These are phyloP conservation scores for Luscinia megarhynchos DNA, from an alignment of 2,797 vertebrate genomes.

Conservation along the genomic window DNA sequence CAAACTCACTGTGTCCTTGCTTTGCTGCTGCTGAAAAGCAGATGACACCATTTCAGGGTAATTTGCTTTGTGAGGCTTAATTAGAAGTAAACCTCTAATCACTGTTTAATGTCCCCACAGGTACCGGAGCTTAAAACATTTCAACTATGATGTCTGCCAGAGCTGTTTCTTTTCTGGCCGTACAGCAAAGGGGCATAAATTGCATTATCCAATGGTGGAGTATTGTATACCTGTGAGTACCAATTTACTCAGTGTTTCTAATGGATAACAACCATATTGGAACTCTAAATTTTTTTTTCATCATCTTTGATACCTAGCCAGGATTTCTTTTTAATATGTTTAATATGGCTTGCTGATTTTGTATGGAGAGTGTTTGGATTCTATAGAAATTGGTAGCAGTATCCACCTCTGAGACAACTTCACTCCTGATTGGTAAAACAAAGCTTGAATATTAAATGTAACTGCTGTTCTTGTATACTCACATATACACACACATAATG, in stretches of 20 bases:
- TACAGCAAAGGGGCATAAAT: conserved; percentile 96
- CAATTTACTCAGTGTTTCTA: neutral
- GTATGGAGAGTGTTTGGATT: neutral
- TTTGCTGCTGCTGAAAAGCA: neutral
- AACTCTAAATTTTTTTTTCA: neutral
- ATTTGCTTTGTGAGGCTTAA: neutral
- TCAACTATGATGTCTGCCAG: conserved; percentile 98
- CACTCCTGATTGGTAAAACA: neutral
- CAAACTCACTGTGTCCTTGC: neutral
- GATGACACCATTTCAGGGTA: neutral
- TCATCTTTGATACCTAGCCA: neutral
- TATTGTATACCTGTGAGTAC: conserved; percentile 95
- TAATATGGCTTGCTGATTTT: neutral
- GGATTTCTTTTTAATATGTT: neutral
- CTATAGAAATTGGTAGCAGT: neutral
- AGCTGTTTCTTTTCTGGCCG: conserved; percentile 98
- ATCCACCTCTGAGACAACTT: neutral
- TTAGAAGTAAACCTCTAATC: neutral
- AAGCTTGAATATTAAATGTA: neutral
- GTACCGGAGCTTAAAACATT: conserved; percentile 98
- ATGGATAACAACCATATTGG: neutral
- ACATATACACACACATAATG: accelerated
- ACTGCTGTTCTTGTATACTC: neutral
- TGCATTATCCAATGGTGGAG: conserved; percentile 99
- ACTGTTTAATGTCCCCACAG: conserved; percentile 72